A percentile compares a stretch with the other conserved stretches of the same genome.
These are phyloP conservation scores for Eupithecia vulgata DNA, from an alignment of 2,888 invertebrate species.

Conservation along the genomic window DNA sequence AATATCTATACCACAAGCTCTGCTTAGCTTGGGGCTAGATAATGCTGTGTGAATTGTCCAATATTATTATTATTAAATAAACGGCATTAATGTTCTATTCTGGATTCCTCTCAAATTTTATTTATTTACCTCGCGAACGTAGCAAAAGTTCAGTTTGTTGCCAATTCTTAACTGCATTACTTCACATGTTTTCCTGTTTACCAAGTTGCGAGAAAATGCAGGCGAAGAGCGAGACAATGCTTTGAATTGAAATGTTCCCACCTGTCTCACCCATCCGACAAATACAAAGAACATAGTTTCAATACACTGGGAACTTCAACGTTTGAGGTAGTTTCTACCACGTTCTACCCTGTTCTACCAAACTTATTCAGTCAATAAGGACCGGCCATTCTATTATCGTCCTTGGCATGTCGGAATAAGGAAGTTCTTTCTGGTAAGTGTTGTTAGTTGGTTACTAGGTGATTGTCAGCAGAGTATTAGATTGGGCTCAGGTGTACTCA, in stretches of 20 bases:
- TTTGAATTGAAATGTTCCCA: slow-evolving; percentile 44
- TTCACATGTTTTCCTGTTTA: slow-evolving; percentile 33
- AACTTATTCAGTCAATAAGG: slow-evolving; percentile 24
- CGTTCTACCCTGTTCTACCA: slow-evolving; percentile 37
- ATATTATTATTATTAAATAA: too few species aligned
- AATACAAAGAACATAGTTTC: slow-evolving; percentile 54
- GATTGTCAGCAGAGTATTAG: background rate
- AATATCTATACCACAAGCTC: too few species aligned
- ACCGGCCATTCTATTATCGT: background rate
- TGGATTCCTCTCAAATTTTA: background rate
- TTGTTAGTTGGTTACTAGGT: background rate
- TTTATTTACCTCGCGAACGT: slow-evolving; percentile 21
- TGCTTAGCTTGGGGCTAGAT: too few species aligned
- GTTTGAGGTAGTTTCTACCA: slow-evolving; percentile 44
- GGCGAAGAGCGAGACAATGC: slow-evolving; percentile 29
- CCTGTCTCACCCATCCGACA: slow-evolving; percentile 48
- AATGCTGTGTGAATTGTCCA: too few species aligned
- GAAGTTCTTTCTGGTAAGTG: background rate
- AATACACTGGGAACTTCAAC: slow-evolving; percentile 54
- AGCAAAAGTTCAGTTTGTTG: slow-evolving; percentile 17
- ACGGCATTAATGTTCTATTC: background rate
- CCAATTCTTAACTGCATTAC: slow-evolving; percentile 32
- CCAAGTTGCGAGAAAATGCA: slow-evolving; percentile 34
- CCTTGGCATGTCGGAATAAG: background rate
- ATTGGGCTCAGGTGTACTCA: background rate